Conservation (phyloP, 2,888 invertebrate species). For the Chrysolina oricalcia region DNA sequence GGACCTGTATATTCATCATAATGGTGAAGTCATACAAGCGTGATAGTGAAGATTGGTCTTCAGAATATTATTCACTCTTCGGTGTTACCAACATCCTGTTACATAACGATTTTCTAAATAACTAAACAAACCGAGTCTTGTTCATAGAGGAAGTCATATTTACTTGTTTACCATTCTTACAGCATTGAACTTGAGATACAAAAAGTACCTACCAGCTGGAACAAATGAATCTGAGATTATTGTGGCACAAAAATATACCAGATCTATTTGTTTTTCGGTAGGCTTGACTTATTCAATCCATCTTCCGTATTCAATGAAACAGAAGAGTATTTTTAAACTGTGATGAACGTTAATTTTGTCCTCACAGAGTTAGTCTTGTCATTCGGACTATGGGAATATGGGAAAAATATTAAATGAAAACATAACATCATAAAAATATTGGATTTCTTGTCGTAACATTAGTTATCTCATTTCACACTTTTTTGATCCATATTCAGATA, state of each 20-base stretch:
- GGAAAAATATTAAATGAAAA: too few relatives aligned
- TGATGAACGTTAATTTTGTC: too few relatives aligned
- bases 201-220: constrained; percentile 1
- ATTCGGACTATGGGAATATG: too few relatives aligned
- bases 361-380: too few relatives aligned
- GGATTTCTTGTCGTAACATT: too few relatives aligned
- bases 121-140: constrained; percentile 7
- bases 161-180: constrained; percentile 2
- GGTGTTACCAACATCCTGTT: constrained; percentile 6
- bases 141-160: constrained; percentile 2
- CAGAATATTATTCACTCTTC: background rate
- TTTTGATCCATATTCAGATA: too few relatives aligned
- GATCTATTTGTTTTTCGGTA: background rate
- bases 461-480: too few relatives aligned
- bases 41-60: background rate
- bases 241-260: background rate
- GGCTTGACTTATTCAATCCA: background rate
- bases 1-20: background rate
- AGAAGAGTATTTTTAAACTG: too few relatives aligned
- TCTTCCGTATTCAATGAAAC: too few relatives aligned
- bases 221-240: background rate
- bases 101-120: background rate
- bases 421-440: too few relatives aligned
- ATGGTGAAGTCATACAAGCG: background rate
- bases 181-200: constrained; percentile 3